Evolutionary conservation across 2,888 invertebrate genomes (phyloP), one percentile per base, ranked within the genome.

Genomic region (Euplagia quadripunctaria): DNA sequence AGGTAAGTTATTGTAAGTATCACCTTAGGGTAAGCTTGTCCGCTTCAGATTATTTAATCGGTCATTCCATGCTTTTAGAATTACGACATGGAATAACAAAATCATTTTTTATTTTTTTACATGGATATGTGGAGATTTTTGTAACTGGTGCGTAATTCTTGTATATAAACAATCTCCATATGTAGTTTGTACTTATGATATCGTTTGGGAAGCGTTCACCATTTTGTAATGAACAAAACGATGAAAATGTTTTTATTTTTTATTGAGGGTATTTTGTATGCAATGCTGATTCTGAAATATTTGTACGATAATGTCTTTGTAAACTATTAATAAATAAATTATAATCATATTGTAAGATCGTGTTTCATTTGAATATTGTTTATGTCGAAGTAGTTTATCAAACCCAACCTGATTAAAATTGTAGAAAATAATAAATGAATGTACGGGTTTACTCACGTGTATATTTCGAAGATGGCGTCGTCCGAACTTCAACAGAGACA

Each of bases 291-390:
- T 90, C 91, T 89, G 82, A 92, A 82, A 92, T 91, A 90, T 93
- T 94, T 95, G 94, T 95, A 94, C 94, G 94, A 95, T 95, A 94
- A 94, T 90, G 92, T 94, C 93, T 94, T 92, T 95, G 94, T 95
- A 95, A 95, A 95, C 95, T 96, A 96, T 95, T 96, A 94, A 94
- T 94, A 84, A 94, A 95, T 96, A 95, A 94, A 96, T 95, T 95
- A 95, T 96, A 95, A 95, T 94, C 94, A 92, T 94, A 95, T 94
- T 94, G 94, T 94, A 94, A 68, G 61, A 72, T 78, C 76, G 58
- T 87, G 91, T 94, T 93, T 95, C 82, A 94, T 93, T 69, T 68
- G 14, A 14, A 61, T 5, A 61, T 31, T 12, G 11, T 20, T 31
- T 31, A 2, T 31, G 31, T 2, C 2, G 0, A 12, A 31, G 58